phyloP scores from a whole-genome alignment of 2,113 vertebrate species.

The Puntigrus tetrazona region DNA sequence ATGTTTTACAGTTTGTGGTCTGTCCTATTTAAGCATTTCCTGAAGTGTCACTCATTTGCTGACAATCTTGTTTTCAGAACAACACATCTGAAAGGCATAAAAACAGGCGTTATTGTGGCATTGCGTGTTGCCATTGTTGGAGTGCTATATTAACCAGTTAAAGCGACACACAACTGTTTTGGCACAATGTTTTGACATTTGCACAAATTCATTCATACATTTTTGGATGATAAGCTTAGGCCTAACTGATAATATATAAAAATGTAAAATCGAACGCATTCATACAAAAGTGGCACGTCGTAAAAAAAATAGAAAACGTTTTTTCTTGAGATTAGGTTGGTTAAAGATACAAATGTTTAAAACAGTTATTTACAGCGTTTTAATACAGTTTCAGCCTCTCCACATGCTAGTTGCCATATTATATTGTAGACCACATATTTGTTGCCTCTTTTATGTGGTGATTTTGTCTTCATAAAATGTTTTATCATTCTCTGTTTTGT shows the following conservation, averaged over 20 bases:
- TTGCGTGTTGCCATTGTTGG: background rate
- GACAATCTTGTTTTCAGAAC: background rate
- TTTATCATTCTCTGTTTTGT: constrained; percentile 55
- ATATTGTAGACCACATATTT: constrained; percentile 33
- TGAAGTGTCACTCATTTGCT: constrained; percentile 7
- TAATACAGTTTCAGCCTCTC: constrained; percentile 2
- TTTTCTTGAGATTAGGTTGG: constrained; percentile 8
- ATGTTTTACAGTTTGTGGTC: constrained; percentile 17
- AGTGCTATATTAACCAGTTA: background rate
- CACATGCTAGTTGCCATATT: background rate
- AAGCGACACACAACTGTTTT: background rate
- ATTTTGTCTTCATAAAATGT: constrained; percentile 47
- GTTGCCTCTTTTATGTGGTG: constrained; percentile 38
- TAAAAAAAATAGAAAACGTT: background rate
- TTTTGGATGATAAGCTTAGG: background rate
- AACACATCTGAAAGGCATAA: constrained; percentile 15
- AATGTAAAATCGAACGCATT: background rate
- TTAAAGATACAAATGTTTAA: background rate
- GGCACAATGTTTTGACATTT: constrained; percentile 25
- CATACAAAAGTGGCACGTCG: background rate
- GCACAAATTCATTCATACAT: background rate
- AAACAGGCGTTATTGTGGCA: background rate
- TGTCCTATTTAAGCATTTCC: constrained; percentile 2
- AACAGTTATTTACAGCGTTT: constrained; percentile 29
- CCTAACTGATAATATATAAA: background rate